Percentiles rank a stretch among this genome's conserved stretches.
Evolutionary conservation across 2,888 invertebrate species (phyloP).

Genomic region (Lithophane semibrunnea): DNA sequence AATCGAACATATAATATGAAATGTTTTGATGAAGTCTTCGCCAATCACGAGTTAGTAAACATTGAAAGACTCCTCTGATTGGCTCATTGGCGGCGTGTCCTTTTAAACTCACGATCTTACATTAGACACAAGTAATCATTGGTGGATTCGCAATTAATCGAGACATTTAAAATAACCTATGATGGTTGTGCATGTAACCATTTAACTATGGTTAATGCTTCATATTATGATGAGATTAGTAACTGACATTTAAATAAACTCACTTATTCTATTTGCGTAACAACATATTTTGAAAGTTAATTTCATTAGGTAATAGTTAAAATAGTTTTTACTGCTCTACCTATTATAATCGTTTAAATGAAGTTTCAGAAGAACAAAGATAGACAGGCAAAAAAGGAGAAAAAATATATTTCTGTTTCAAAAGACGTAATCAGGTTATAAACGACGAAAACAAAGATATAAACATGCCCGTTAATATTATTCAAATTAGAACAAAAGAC

Average conservation of each 20-base stretch:
- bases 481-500: neutral
- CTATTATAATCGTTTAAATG: neutral
- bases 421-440: neutral
- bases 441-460: neutral
- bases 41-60: conserved; percentile 57
- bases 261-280: neutral
- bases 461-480: no score
- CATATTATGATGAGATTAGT: neutral
- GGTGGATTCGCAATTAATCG: conserved; percentile 67
- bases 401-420: neutral
- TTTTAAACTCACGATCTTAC: conserved; percentile 62
- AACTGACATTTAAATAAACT: conserved; percentile 36
- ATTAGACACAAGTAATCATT: conserved; percentile 68
- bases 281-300: neutral
- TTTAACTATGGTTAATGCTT: conserved; percentile 25
- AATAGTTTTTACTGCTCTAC: neutral
- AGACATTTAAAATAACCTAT: conserved; percentile 62
- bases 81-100: conserved; percentile 61
- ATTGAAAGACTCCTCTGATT: conserved; percentile 52
- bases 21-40: conserved; percentile 58
- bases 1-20: conserved; percentile 62
- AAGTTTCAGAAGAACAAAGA: neutral
- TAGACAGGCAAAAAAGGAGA: neutral
- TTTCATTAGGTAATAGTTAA: conserved; percentile 1
- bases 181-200: conserved; percentile 45